Evolutionary conservation across 1,140 invertebrate genomes (phyloP).

Genomic region (Drosophila pachea): DNA sequence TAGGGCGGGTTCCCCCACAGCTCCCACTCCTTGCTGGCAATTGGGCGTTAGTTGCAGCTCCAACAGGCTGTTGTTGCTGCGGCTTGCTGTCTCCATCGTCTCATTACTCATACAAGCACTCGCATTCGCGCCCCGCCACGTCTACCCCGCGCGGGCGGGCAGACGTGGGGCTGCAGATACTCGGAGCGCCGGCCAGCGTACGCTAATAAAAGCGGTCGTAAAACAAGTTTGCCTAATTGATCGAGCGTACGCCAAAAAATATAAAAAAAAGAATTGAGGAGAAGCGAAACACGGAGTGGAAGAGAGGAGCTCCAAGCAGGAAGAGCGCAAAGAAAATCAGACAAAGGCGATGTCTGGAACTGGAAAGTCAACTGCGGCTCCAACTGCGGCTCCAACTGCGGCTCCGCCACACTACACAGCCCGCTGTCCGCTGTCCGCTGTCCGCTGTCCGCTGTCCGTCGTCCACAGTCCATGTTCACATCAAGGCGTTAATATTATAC

Average conservation of each 20-base stretch:
- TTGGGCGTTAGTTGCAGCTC: too few species aligned
- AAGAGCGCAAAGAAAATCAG: conserved; percentile 36
- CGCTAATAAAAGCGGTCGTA: conserved; percentile 78
- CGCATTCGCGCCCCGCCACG: conserved; percentile 33
- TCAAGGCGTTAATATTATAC: conserved; percentile 70
- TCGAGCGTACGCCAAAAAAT: conserved; percentile 78
- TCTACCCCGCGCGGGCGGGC: not conserved
- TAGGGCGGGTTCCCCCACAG: too few species aligned
- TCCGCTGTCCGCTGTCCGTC: not conserved
- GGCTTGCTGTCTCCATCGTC: conserved; percentile 30
- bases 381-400: too few species aligned
- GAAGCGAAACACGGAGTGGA: not conserved
- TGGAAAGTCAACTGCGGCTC: conserved; percentile 32
- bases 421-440: too few species aligned
- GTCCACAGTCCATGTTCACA: conserved; percentile 13
- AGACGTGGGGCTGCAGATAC: conserved; percentile 10
- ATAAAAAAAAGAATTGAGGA: conserved; percentile 28
- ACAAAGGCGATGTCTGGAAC: conserved; percentile 50
- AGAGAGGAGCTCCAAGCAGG: not conserved
- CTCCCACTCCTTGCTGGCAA: too few species aligned
- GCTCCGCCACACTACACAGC: too few species aligned
- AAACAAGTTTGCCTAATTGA: conserved; percentile 79
- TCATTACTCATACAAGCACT: conserved; percentile 68
- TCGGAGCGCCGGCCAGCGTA: conserved; percentile 63
- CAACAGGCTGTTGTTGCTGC: too few species aligned